Conservation (phyloP, 2,888 invertebrate genomes). For the Phasia obesa region DNA sequence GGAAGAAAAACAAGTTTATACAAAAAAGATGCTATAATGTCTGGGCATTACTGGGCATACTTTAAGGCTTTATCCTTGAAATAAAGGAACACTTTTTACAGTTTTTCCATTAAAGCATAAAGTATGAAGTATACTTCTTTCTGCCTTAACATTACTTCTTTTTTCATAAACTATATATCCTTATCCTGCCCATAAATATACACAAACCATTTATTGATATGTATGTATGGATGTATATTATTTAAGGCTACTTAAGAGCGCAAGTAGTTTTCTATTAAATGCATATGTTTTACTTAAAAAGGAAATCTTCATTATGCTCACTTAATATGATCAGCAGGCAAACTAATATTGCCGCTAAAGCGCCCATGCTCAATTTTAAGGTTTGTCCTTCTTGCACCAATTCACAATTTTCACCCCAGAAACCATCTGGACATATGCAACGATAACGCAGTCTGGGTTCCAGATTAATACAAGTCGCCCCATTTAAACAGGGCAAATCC, state of each 20-base stretch:
- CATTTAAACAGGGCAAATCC: slow-evolving; percentile 96
- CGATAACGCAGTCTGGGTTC: slow-evolving; percentile 93
- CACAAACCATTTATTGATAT: neutral
- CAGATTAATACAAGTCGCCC: slow-evolving; percentile 95
- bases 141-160: neutral
- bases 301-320: slow-evolving; percentile 85
- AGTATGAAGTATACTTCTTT: neutral
- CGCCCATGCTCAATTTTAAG: slow-evolving; percentile 97
- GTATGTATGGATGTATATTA: too few species aligned
- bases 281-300: slow-evolving; percentile 19
- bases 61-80: neutral
- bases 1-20: neutral
- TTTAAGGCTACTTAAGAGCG: slow-evolving; percentile 21
- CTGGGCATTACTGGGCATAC: neutral
- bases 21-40: too few species aligned
- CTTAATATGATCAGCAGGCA: slow-evolving; percentile 98
- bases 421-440: slow-evolving; percentile 95
- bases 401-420: slow-evolving; percentile 97
- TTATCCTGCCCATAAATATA: neutral
- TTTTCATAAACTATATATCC: neutral
- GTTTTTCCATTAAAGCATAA: neutral
- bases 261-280: slow-evolving; percentile 53
- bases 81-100: too few species aligned
- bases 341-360: slow-evolving; percentile 97
- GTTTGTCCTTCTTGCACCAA: slow-evolving; percentile 96